phyloP scores from a whole-genome alignment of 2,113 vertebrate genomes.

The Daubentonia madagascariensis region DNA sequence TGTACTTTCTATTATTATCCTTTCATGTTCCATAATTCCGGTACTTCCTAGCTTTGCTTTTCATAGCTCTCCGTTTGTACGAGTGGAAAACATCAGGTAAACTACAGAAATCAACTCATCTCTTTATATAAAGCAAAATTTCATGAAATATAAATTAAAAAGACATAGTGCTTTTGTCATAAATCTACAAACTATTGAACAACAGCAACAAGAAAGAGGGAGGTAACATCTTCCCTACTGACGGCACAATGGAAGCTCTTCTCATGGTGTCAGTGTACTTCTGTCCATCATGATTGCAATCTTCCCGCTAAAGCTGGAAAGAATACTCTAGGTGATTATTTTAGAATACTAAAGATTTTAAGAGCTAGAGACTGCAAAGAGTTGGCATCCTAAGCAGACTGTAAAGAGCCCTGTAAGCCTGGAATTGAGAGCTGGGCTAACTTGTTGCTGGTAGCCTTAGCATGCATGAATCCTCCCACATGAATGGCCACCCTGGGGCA shows the following conservation, averaged over 20 bases:
- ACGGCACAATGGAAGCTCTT: neutral
- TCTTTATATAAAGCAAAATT: neutral
- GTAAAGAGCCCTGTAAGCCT: neutral
- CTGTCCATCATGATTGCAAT: no score
- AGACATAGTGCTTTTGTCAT: neutral
- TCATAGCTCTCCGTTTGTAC: neutral
- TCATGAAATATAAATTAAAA: neutral
- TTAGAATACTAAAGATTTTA: neutral
- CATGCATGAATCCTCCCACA: neutral
- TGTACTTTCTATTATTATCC: neutral
- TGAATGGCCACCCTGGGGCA: neutral
- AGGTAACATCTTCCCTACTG: neutral
- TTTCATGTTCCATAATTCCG: neutral
- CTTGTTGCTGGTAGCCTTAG: neutral
- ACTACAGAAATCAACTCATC: neutral
- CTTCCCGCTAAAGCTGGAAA: neutral
- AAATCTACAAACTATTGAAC: neutral
- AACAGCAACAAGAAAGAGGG: neutral
- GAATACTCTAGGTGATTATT: neutral
- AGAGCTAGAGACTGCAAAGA: neutral
- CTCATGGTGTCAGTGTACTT: neutral
- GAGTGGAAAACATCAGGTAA: neutral
- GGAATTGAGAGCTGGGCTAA: neutral
- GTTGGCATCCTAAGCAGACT: neutral
- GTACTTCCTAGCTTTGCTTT: neutral